Conservation (phyloP, 2,113 vertebrate species). For the Ptyas mucosa region DNA sequence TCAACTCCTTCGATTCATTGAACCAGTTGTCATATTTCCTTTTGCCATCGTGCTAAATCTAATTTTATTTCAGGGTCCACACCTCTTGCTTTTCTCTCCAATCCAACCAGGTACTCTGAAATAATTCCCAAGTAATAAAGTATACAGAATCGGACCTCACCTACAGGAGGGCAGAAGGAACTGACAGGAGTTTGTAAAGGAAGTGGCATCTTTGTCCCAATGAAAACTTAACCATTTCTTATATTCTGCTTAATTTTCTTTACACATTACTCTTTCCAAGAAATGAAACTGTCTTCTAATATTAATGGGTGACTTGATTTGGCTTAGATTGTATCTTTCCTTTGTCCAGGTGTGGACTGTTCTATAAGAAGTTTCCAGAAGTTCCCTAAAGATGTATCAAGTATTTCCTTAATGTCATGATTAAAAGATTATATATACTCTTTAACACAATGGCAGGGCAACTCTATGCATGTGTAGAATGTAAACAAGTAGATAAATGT, state of each 20-base stretch:
- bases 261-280: neutral
- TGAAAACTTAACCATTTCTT: neutral
- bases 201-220: neutral
- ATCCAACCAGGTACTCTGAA: constrained; percentile 6
- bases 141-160: neutral
- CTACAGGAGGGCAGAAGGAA: neutral
- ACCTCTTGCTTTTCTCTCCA: neutral
- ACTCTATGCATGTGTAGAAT: neutral
- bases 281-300: neutral
- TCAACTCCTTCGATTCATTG: neutral
- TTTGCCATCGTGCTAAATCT: neutral
- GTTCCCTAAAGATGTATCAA: neutral
- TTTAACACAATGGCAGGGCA: neutral
- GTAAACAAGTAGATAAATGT: neutral
- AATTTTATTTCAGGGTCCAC: constrained; percentile 16
- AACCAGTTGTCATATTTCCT: neutral
- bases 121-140: neutral
- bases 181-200: neutral
- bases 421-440: neutral
- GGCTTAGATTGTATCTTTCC: neutral
- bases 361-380: neutral
- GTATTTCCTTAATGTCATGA: neutral
- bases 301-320: neutral
- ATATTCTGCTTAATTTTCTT: neutral
- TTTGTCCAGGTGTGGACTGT: neutral